Conservation (phyloP, 2,113 vertebrate species). For the Struthidea cinerea region DNA sequence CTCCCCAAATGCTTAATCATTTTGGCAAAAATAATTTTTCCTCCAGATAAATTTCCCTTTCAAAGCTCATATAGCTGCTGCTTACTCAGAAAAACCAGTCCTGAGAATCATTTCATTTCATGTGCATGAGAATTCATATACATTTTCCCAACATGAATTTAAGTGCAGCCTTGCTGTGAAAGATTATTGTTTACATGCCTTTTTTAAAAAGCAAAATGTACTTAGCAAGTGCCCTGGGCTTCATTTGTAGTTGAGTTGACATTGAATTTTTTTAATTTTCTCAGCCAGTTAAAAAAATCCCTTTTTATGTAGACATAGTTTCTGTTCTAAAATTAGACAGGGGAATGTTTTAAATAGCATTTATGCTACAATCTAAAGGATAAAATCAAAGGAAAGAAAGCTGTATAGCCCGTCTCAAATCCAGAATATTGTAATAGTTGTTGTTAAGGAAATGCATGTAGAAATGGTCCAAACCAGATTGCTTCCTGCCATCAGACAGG, state of each 20-base stretch:
- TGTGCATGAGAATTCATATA: not conserved
- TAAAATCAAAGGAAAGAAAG: not conserved
- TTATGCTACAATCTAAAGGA: not conserved
- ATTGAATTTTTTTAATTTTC: conserved; percentile 27
- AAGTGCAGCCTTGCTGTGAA: not conserved
- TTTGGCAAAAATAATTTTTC: conserved; percentile 48
- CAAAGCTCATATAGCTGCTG: conserved; percentile 1
- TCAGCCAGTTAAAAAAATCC: conserved; percentile 29
- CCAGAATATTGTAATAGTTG: not conserved
- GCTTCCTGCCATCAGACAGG: not conserved
- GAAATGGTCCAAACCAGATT: not conserved
- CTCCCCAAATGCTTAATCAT: conserved; percentile 33
- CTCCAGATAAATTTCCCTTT: conserved; percentile 29
- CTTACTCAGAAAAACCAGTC: not conserved
- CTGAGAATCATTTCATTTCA: conserved; percentile 19
- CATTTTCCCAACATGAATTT: not conserved
- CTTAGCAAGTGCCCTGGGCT: conserved; percentile 11
- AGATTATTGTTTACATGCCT: conserved; percentile 46
- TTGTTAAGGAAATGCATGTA: not conserved
- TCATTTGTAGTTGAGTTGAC: not conserved
- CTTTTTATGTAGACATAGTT: not conserved
- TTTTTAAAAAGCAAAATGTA: conserved; percentile 32
- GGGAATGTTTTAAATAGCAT: not conserved
- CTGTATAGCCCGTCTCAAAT: not conserved
- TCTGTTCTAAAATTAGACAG: conserved; percentile 17